Conservation (phyloP, 2,888 invertebrate species). For the Leptothorax acervorum region DNA sequence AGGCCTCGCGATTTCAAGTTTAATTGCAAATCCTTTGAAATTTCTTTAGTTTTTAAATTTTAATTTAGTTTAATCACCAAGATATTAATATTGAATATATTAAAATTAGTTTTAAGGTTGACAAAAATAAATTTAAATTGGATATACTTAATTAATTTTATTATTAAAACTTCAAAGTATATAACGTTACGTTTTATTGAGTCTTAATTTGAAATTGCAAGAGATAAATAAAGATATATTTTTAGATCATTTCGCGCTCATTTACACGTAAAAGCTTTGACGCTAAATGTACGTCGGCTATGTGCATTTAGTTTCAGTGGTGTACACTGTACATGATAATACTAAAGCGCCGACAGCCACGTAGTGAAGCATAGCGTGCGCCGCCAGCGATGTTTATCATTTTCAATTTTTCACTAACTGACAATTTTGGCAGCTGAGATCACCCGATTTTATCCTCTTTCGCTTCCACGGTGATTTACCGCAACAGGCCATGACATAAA, state of each 20-base stretch:
- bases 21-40: neutral
- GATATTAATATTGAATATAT: conserved; percentile 4
- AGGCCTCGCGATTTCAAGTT: neutral
- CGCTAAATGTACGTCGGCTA: neutral
- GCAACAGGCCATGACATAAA: conserved; percentile 39
- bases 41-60: neutral
- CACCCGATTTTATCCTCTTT: conserved; percentile 47
- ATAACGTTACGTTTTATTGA: neutral
- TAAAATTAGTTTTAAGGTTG: neutral
- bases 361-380: neutral
- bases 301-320: conserved; percentile 22
- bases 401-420: conserved; percentile 52
- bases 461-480: conserved; percentile 37
- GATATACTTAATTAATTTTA: neutral
- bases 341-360: conserved; percentile 18
- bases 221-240: conserved; percentile 14
- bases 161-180: neutral
- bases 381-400: conserved; percentile 48
- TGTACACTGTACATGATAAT: conserved; percentile 24
- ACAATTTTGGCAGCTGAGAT: conserved; percentile 48
- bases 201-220: neutral
- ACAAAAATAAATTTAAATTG: conserved; percentile 2
- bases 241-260: conserved; percentile 3
- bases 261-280: conserved; percentile 1
- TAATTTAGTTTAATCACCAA: neutral